Conservation (phyloP, 2,113 vertebrate species). For the Myotis yumanensis region DNA sequence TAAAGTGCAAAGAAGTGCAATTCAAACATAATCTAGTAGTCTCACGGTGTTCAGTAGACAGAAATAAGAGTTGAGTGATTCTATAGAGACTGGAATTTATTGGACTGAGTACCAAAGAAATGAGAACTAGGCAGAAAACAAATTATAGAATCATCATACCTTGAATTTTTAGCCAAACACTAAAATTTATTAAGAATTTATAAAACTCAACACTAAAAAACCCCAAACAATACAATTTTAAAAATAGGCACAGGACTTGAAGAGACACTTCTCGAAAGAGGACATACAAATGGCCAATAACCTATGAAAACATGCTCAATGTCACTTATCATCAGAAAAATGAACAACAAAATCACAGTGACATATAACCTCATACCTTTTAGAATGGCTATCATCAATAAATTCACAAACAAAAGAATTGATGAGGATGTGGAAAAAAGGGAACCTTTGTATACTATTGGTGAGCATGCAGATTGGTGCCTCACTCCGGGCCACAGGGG, state of each 20-base stretch:
- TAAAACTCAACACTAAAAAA: background rate
- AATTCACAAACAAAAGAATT: background rate
- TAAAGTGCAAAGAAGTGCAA: rapidly evolving
- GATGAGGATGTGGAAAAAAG: background rate
- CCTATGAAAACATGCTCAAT: background rate
- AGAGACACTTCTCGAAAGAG: background rate
- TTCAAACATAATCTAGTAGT: background rate
- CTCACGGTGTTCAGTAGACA: background rate
- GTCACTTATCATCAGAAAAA: background rate
- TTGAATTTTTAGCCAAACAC: background rate
- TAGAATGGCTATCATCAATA: background rate
- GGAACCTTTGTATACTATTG: background rate
- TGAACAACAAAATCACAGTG: background rate
- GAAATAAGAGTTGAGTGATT: background rate
- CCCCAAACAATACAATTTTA: background rate
- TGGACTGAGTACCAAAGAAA: background rate
- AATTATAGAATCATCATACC: background rate
- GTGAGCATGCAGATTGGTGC: background rate
- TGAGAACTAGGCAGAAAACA: background rate
- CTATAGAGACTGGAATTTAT: too few relatives aligned
- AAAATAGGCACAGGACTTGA: background rate
- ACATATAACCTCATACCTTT: background rate
- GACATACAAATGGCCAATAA: background rate
- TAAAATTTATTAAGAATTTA: background rate
- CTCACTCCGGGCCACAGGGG: too few relatives aligned